phyloP scores from a whole-genome alignment of 2,113 vertebrate species.

The Ascaphus truei region DNA sequence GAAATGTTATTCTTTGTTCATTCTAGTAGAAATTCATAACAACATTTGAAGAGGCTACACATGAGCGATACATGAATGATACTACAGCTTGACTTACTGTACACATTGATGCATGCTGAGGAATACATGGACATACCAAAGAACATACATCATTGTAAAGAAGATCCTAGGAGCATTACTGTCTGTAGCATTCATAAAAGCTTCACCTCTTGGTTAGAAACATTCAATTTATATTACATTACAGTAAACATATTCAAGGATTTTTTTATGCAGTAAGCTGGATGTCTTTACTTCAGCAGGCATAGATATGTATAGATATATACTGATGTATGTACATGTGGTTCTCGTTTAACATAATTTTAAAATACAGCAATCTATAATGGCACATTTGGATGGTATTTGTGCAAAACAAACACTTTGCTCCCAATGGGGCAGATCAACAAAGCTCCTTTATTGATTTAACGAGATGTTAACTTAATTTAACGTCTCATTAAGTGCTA shows the following conservation, averaged over 20 bases:
- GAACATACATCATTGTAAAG: neutral
- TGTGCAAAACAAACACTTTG: too few relatives aligned
- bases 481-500: too few relatives aligned
- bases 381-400: too few relatives aligned
- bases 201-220: neutral
- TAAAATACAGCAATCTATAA: too few relatives aligned
- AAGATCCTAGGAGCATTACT: neutral
- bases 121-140: neutral
- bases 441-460: too few relatives aligned
- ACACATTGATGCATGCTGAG: neutral
- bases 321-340: too few relatives aligned
- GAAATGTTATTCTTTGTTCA: neutral
- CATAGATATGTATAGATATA: too few relatives aligned
- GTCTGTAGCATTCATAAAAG: neutral
- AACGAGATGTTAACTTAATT: too few relatives aligned
- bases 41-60: neutral
- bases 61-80: neutral
- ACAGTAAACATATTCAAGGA: neutral
- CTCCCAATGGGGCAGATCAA: too few relatives aligned
- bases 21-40: constrained; percentile 4
- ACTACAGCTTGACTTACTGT: neutral
- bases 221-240: neutral
- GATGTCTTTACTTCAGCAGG: neutral
- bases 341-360: too few relatives aligned
- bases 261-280: neutral